Evolutionary conservation across 2,113 vertebrate genomes (phyloP).

Genomic region (Neofelis nebulosa): DNA sequence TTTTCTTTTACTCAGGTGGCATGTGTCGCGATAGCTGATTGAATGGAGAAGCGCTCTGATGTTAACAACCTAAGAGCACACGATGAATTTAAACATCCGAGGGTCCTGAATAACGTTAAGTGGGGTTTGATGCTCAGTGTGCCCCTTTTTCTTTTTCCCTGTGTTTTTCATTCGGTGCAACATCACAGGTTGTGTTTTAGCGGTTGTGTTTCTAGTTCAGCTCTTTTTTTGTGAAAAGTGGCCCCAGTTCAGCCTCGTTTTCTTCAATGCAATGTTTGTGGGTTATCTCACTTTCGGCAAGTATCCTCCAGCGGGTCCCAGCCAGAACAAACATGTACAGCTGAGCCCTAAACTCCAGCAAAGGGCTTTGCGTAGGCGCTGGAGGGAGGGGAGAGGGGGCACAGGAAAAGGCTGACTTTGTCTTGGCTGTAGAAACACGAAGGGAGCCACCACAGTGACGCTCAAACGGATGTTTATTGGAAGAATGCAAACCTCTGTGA

Average conservation of each 20-base stretch:
- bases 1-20: neutral
- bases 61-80: neutral
- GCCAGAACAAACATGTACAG: conserved; percentile 69
- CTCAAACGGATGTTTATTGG: conserved; percentile 33
- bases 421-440: neutral
- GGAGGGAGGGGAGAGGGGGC: neutral
- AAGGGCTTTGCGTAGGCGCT: neutral
- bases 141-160: neutral
- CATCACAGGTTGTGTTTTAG: neutral
- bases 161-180: neutral
- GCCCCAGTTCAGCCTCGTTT: neutral
- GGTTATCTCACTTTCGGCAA: conserved; percentile 51
- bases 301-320: conserved; percentile 32
- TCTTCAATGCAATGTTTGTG: conserved; percentile 39
- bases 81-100: neutral
- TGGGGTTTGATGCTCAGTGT: neutral
- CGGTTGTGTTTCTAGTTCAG: neutral
- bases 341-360: conserved; percentile 42
- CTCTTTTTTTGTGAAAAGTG: conserved; percentile 33
- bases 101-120: neutral
- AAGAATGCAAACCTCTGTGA: conserved; percentile 40
- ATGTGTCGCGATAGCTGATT: neutral
- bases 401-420: neutral
- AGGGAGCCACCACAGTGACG: neutral
- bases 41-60: neutral